A percentile compares a stretch with the other conserved stretches of the same genome.
Evolutionary conservation across 2,888 invertebrate species (phyloP).

Genomic region (Seira ritae): DNA sequence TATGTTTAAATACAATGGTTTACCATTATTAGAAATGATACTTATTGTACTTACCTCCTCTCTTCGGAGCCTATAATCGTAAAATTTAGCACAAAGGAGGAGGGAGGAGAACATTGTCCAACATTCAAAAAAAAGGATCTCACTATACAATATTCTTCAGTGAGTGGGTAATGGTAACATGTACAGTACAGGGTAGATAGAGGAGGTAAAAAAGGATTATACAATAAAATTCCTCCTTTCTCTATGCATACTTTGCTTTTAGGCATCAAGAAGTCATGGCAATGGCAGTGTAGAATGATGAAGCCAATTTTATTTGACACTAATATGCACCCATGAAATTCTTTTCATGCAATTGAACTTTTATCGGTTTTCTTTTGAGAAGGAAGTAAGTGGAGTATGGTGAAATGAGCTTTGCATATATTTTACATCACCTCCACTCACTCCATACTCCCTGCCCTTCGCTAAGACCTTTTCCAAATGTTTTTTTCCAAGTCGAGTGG

Average conservation of each 20-base stretch:
- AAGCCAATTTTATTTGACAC: constrained; percentile 67
- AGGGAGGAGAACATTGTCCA: not conserved
- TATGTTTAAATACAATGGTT: not conserved
- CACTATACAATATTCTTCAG: no score
- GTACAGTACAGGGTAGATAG: no score
- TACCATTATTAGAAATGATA: not conserved
- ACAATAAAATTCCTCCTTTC: no score
- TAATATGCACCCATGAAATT: constrained; percentile 71
- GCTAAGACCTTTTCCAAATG: not conserved
- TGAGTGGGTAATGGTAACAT: no score
- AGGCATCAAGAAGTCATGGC: not conserved
- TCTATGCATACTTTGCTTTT: not conserved
- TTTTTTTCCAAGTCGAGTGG: not conserved
- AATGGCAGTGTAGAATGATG: constrained; percentile 16
- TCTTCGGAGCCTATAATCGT: not conserved
- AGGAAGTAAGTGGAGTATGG: constrained; percentile 5
- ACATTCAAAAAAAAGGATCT: no score
- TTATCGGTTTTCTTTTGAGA: constrained; percentile 58
- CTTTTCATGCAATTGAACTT: constrained; percentile 69
- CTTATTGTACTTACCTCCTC: no score
- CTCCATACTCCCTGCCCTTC: no score
- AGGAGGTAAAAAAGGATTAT: no score
- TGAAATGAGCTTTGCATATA: constrained; percentile 55
- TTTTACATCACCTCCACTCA: constrained; percentile 54
- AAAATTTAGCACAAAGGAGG: not conserved